These are phyloP conservation scores for Rotaria sp. DNA, from an alignment of 2,888 invertebrate species.

Conservation along the genomic window DNA sequence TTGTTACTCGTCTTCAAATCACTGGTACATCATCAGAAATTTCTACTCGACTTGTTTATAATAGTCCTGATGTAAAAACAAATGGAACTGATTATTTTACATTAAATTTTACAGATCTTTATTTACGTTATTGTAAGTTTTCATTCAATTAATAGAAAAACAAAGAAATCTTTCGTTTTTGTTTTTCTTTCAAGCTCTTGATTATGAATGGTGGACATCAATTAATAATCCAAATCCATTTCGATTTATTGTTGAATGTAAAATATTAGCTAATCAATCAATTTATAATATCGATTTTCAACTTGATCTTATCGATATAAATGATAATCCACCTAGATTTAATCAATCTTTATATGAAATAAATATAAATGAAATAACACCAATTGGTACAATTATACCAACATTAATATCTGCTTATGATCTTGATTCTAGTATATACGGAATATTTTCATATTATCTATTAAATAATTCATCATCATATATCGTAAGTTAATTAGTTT, in stretches of 20 bases:
- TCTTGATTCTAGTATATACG: neutral
- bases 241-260: constrained; percentile 23
- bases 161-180: neutral
- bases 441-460: neutral
- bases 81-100: constrained; percentile 26
- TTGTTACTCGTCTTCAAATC: neutral
- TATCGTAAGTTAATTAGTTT: neutral
- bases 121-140: constrained; percentile 21
- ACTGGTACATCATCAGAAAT: neutral
- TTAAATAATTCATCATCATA: neutral
- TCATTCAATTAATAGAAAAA: neutral
- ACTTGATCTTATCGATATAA: neutral
- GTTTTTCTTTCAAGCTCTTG: neutral
- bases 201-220: constrained; percentile 16
- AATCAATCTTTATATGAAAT: neutral
- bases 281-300: neutral
- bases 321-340: constrained; percentile 17
- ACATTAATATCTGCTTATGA: neutral
- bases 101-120: constrained; percentile 26
- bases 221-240: constrained; percentile 16
- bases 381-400: neutral
- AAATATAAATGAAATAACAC: neutral
- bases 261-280: neutral
- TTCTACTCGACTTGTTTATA: neutral
- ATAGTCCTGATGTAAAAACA: constrained; percentile 10